A percentile compares a stretch with the other conserved stretches of the same genome.
phyloP scores from a whole-genome alignment of 1,140 invertebrate genomes.

The Calycopis cecrops region DNA sequence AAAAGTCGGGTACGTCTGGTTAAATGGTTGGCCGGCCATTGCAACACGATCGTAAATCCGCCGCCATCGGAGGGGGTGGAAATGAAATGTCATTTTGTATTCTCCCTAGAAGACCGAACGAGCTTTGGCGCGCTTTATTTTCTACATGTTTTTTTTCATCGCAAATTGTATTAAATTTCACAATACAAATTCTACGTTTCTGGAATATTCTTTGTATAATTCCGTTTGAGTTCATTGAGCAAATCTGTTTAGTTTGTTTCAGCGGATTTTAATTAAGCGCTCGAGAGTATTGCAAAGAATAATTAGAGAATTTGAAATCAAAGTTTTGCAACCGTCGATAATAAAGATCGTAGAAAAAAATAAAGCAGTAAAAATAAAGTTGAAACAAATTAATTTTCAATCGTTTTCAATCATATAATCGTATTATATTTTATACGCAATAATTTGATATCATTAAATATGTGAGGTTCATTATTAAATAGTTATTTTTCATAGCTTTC shows the following conservation, averaged over 20 bases:
- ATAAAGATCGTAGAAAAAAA: not conserved
- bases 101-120: constrained; percentile 23
- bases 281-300: constrained; percentile 2
- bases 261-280: not conserved
- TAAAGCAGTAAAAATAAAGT: not conserved
- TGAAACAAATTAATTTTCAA: too few relatives aligned
- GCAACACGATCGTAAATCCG: constrained; percentile 37
- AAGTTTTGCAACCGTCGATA: not conserved
- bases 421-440: too few relatives aligned
- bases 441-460: too few relatives aligned
- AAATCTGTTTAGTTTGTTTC: constrained; percentile 1
- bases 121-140: constrained; percentile 3
- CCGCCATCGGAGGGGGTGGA: constrained; percentile 26
- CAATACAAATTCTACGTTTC: not conserved
- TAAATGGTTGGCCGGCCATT: constrained; percentile 42
- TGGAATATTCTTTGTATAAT: not conserved
- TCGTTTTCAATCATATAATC: too few relatives aligned
- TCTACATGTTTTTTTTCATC: not conserved
- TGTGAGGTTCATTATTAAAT: too few relatives aligned
- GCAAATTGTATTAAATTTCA: constrained; percentile 6
- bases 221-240: constrained; percentile 4
- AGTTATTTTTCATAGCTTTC: too few relatives aligned
- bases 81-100: constrained; percentile 18
- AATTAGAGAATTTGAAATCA: constrained; percentile 2
- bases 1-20: constrained; percentile 33